Evolutionary conservation across 2,113 vertebrate species (phyloP).

Genomic region (Montifringilla adamsi): DNA sequence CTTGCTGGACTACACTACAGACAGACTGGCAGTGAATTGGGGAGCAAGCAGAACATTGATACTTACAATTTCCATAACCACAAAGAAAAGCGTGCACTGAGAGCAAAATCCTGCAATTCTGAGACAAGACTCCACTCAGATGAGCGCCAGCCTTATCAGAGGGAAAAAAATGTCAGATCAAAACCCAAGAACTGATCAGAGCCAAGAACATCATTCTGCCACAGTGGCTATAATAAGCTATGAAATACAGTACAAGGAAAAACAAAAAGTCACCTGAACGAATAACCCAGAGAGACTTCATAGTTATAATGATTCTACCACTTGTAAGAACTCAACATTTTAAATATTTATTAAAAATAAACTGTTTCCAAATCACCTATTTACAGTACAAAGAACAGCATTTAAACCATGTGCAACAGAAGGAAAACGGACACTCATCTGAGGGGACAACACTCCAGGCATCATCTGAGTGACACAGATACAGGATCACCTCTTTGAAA

Average conservation of each 20-base stretch:
- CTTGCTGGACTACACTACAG: slow-evolving; percentile 26
- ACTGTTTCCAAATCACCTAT: slow-evolving; percentile 75
- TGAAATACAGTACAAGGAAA: slow-evolving; percentile 41
- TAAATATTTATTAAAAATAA: slow-evolving; percentile 84
- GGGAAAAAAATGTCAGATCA: neutral
- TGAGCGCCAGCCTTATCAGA: neutral
- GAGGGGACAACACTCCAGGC: slow-evolving; percentile 37
- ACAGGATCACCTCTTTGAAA: slow-evolving; percentile 14
- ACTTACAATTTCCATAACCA: slow-evolving; percentile 38
- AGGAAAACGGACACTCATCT: neutral
- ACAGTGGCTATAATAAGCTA: slow-evolving; percentile 8
- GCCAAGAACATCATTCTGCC: slow-evolving; percentile 36
- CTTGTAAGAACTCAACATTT: slow-evolving; percentile 68
- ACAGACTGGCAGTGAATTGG: neutral
- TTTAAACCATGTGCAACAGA: slow-evolving; percentile 70
- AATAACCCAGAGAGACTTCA: slow-evolving; percentile 62
- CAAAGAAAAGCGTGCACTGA: slow-evolving; percentile 41
- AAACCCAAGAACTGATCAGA: slow-evolving; percentile 20
- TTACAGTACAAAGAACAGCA: slow-evolving; percentile 73
- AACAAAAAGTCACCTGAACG: slow-evolving; percentile 61
- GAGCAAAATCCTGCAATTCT: slow-evolving; percentile 22
- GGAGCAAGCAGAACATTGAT: slow-evolving; percentile 14
- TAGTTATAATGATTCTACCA: slow-evolving; percentile 70
- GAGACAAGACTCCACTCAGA: slow-evolving; percentile 11
- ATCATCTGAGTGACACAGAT: neutral